These are phyloP conservation scores for Sula dactylatra DNA, from an alignment of 2,113 vertebrate genomes.

Conservation along the genomic window DNA sequence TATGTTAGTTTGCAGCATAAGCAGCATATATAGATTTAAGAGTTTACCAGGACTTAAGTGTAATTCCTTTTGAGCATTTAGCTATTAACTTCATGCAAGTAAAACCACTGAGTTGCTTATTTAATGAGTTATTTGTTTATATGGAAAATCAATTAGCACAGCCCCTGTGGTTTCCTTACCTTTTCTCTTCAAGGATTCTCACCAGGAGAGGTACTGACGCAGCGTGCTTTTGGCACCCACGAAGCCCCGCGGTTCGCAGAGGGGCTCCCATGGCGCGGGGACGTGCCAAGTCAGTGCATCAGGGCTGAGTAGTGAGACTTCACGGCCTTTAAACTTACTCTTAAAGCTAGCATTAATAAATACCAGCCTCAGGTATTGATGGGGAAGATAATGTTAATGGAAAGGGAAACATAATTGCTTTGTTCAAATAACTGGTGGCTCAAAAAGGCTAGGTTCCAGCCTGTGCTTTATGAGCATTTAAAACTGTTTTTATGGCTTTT, in stretches of 20 bases:
- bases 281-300: background rate
- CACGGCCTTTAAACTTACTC: background rate
- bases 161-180: conserved; percentile 62
- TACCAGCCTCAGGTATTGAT: background rate
- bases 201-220: conserved; percentile 16
- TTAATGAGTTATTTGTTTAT: conserved; percentile 73
- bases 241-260: background rate
- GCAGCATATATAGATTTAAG: conserved; percentile 16
- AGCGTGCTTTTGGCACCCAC: background rate
- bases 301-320: background rate
- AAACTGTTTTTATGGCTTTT: background rate
- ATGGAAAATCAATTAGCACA: conserved; percentile 70
- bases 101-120: conserved; percentile 61
- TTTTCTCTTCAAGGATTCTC: conserved; percentile 57
- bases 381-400: background rate
- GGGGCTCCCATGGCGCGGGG: background rate
- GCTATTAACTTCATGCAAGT: conserved; percentile 53
- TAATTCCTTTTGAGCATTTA: conserved; percentile 56
- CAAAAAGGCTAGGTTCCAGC: background rate
- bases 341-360: background rate
- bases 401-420: background rate
- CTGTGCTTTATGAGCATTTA: background rate
- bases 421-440: background rate
- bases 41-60: conserved; percentile 50
- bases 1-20: background rate